Percentiles rank a stretch among this genome's conserved stretches.
Evolutionary conservation across 2,888 invertebrate species (phyloP).

Genomic region (Coleophora deauratella): DNA sequence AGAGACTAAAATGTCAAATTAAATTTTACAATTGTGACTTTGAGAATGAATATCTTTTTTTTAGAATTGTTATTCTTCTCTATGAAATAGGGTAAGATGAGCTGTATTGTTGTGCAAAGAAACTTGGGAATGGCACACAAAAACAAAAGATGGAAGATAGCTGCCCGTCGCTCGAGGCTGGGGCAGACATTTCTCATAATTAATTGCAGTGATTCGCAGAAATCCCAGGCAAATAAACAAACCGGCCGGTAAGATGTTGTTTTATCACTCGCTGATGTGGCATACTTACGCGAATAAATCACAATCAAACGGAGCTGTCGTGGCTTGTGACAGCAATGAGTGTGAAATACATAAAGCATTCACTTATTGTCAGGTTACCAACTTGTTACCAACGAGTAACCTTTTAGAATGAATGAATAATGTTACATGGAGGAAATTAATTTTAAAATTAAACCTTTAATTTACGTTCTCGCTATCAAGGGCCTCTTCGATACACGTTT

Average conservation of each 20-base stretch:
- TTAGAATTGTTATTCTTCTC: too few relatives aligned
- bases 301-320: background rate
- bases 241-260: slow-evolving; percentile 42
- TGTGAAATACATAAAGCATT: too few relatives aligned
- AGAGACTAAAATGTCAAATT: slow-evolving; percentile 14
- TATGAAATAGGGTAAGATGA: too few relatives aligned
- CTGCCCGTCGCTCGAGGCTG: slow-evolving; percentile 22
- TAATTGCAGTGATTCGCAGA: slow-evolving; percentile 64
- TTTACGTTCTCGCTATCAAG: too few relatives aligned
- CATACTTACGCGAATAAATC: slow-evolving; percentile 25
- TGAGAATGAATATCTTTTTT: slow-evolving; percentile 17
- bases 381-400: too few relatives aligned
- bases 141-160: slow-evolving; percentile 46
- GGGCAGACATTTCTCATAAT: slow-evolving; percentile 51
- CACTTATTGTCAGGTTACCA: too few relatives aligned
- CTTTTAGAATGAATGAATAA: too few relatives aligned
- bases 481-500: too few relatives aligned
- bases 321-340: too few relatives aligned
- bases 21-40: slow-evolving; percentile 14
- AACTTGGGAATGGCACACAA: slow-evolving; percentile 48
- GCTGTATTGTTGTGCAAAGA: too few relatives aligned
- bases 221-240: slow-evolving; percentile 49
- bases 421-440: too few relatives aligned
- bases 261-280: slow-evolving; percentile 51
- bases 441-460: too few relatives aligned